A percentile compares a stretch with the other conserved stretches of the same genome.
These are phyloP conservation scores for Stratiomys singularior DNA, from an alignment of 2,888 invertebrate genomes.

Conservation along the genomic window DNA sequence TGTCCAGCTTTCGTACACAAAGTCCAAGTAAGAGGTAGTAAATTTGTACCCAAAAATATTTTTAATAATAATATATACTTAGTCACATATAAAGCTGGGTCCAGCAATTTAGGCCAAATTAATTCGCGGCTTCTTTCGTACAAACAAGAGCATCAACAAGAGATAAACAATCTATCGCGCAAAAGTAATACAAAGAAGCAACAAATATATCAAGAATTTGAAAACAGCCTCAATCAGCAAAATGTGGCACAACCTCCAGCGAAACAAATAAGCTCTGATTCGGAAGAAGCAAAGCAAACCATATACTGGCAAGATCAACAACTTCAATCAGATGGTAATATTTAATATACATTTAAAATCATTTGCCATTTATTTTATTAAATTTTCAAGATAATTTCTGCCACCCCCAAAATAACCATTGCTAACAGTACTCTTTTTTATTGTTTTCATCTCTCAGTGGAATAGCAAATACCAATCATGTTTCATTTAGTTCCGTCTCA, in stretches of 20 bases:
- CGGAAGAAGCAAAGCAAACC: conserved; percentile 51
- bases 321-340: conserved; percentile 54
- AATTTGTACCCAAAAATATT: background rate
- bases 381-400: conserved; percentile 19
- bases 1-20: conserved; percentile 64
- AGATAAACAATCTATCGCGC: conserved; percentile 53
- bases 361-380: conserved; percentile 46
- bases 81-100: conserved; percentile 62
- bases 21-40: conserved; percentile 59
- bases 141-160: conserved; percentile 54
- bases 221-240: conserved; percentile 46
- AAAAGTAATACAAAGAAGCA: conserved; percentile 54
- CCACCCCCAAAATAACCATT: conserved; percentile 56
- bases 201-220: conserved; percentile 60
- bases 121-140: conserved; percentile 60
- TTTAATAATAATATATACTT: background rate
- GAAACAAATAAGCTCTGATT: background rate
- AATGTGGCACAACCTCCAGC: background rate
- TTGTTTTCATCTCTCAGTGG: conserved; percentile 57
- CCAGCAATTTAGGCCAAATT: conserved; percentile 65
- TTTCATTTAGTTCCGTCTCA: no score
- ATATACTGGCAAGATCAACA: conserved; percentile 55
- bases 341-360: conserved; percentile 1
- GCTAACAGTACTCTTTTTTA: conserved; percentile 57
- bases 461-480: conserved; percentile 1